phyloP scores from a whole-genome alignment of 2,888 invertebrate species.

The Ochropleura leucogaster region DNA sequence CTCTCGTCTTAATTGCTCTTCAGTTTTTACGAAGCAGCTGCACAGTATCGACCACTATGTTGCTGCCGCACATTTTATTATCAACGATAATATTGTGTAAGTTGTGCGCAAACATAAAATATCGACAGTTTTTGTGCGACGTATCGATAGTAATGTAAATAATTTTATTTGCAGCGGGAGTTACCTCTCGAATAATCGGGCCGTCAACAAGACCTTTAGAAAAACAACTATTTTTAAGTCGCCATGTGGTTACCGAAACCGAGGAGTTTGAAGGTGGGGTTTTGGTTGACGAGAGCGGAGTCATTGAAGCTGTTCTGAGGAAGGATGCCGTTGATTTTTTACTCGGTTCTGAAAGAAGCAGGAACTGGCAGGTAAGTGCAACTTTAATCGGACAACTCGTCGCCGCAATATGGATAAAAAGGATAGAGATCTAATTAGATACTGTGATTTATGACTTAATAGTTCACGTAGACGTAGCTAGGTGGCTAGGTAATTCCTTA shows the following conservation, averaged over 20 bases:
- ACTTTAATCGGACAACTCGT: not conserved
- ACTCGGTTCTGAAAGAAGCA: conserved; percentile 64
- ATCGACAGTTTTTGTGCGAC: not conserved
- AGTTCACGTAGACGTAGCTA: conserved; percentile 6
- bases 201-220: conserved; percentile 48
- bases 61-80: conserved; percentile 53
- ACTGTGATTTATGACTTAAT: not conserved
- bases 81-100: conserved; percentile 58
- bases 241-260: conserved; percentile 87
- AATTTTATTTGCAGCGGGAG: conserved; percentile 54
- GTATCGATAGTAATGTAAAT: conserved; percentile 7
- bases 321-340: conserved; percentile 79
- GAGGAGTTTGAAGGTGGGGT: conserved; percentile 91
- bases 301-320: conserved; percentile 89
- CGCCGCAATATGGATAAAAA: not conserved
- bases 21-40: conserved; percentile 59
- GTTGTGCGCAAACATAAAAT: conserved; percentile 22
- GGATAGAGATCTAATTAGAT: conserved; percentile 1
- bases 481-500: not conserved
- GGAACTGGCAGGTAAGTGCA: conserved; percentile 59
- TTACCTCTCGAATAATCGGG: conserved; percentile 50
- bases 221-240: conserved; percentile 82
- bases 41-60: conserved; percentile 57
- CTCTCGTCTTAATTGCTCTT: conserved; percentile 38
- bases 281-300: conserved; percentile 90